These are phyloP conservation scores for Eurytoma adleriae DNA, from an alignment of 2,888 invertebrate genomes.

Conservation along the genomic window DNA sequence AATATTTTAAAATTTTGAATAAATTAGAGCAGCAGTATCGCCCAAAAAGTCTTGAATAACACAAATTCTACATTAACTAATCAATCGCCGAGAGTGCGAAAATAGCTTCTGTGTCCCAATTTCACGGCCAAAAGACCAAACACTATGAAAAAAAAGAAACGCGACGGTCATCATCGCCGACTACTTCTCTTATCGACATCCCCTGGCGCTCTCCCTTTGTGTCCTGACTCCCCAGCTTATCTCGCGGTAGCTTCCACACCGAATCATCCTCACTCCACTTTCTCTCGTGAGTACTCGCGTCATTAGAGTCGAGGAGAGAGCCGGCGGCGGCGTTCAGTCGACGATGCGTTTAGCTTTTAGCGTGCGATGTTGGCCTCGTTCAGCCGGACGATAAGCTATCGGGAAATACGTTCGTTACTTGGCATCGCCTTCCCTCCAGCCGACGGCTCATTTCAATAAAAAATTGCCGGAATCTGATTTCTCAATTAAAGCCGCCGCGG, in stretches of 20 bases:
- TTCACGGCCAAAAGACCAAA: no score
- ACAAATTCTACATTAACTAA: no score
- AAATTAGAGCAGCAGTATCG: no score
- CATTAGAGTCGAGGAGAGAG: constrained; percentile 37
- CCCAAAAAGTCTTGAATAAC: no score
- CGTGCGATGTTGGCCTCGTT: constrained; percentile 15
- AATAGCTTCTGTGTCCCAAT: no score
- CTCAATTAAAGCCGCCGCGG: constrained; percentile 44
- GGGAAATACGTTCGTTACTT: constrained; percentile 42
- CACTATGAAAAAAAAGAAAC: no score
- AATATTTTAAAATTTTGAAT: no score
- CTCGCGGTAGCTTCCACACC: background rate
- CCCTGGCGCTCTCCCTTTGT: constrained; percentile 32
- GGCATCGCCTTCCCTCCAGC: background rate
- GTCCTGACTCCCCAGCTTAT: constrained; percentile 11
- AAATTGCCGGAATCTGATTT: constrained; percentile 36
- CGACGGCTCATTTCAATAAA: constrained; percentile 38
- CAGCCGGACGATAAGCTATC: constrained; percentile 41
- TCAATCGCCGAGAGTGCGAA: no score
- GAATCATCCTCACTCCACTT: background rate
- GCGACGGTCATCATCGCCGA: background rate
- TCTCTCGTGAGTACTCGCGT: constrained; percentile 1
- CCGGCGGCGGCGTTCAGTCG: background rate
- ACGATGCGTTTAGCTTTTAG: constrained; percentile 51
- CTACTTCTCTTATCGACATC: constrained; percentile 4